A percentile compares a stretch with the other conserved stretches of the same genome.
Evolutionary conservation across 2,888 invertebrate genomes (phyloP).

Genomic region (Nephrocerus scutellatus): DNA sequence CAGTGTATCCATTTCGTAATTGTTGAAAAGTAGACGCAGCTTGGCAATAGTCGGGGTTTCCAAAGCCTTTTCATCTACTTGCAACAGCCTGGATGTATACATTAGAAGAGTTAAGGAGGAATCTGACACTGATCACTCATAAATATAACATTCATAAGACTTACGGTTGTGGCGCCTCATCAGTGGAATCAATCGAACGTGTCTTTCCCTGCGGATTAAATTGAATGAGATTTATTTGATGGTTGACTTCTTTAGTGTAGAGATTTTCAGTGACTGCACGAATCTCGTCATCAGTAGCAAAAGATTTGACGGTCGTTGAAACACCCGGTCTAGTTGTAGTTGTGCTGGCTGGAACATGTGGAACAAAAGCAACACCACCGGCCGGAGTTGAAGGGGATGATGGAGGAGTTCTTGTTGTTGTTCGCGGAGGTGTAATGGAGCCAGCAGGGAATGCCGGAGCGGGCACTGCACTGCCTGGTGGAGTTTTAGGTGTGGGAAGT

Average conservation of each 20-base stretch:
- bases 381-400: conserved; percentile 19
- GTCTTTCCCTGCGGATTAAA: conserved; percentile 71
- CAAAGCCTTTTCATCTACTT: conserved; percentile 55
- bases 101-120: no score
- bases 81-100: conserved; percentile 67
- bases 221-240: conserved; percentile 62
- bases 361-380: conserved; percentile 35
- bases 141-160: no score
- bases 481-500: conserved; percentile 14
- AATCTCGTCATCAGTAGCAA: conserved; percentile 58
- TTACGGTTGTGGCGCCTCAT: conserved; percentile 72
- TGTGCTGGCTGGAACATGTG: conserved; percentile 25
- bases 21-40: conserved; percentile 69
- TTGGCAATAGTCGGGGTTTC: conserved; percentile 61
- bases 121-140: no score
- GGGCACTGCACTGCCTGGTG: conserved; percentile 38
- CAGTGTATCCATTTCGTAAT: conserved; percentile 70
- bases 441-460: no score
- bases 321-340: conserved; percentile 38
- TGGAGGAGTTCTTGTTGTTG: conserved; percentile 17
- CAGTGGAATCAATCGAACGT: conserved; percentile 58
- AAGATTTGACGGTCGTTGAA: conserved; percentile 44
- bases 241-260: conserved; percentile 65
- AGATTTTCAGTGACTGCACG: conserved; percentile 64
- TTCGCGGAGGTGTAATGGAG: conserved; percentile 22